These are phyloP conservation scores for Darevskia mixta DNA, from an alignment of 2,797 vertebrate genomes.

Conservation along the genomic window DNA sequence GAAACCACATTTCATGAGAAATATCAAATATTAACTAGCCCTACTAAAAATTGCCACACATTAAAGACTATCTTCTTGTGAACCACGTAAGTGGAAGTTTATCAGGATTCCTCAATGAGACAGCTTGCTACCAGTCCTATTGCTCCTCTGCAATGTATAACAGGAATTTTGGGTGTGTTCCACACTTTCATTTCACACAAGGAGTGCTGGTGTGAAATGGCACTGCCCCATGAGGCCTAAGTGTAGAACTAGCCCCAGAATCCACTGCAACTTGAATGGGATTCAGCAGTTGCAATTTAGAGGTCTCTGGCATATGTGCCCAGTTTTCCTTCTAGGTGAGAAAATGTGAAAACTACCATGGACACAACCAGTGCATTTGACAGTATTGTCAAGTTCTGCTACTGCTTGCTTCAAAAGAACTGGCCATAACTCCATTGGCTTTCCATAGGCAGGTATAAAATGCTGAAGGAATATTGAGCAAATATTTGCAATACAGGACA, in stretches of 20 bases:
- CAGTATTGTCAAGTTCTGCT: background rate
- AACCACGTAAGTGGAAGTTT: background rate
- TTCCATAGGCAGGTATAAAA: background rate
- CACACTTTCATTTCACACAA: background rate
- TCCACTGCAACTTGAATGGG: background rate
- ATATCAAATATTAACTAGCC: background rate
- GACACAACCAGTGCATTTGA: background rate
- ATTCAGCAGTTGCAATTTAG: background rate
- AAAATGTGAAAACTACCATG: no score
- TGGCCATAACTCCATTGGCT: background rate
- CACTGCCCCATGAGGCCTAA: background rate
- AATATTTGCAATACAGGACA: background rate
- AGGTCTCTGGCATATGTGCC: background rate
- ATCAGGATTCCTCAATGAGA: background rate
- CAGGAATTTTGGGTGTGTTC: background rate
- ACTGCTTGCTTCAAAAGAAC: background rate
- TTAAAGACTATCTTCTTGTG: background rate
- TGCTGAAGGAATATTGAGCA: background rate
- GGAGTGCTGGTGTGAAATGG: background rate
- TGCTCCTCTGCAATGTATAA: background rate
- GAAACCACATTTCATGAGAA: background rate
- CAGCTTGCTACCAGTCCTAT: background rate
- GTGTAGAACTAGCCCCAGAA: background rate
- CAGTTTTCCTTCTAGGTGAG: background rate
- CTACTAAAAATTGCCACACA: background rate